These are phyloP conservation scores for Frieseomelitta varia DNA, from an alignment of 1,140 invertebrate species.

Conservation along the genomic window DNA sequence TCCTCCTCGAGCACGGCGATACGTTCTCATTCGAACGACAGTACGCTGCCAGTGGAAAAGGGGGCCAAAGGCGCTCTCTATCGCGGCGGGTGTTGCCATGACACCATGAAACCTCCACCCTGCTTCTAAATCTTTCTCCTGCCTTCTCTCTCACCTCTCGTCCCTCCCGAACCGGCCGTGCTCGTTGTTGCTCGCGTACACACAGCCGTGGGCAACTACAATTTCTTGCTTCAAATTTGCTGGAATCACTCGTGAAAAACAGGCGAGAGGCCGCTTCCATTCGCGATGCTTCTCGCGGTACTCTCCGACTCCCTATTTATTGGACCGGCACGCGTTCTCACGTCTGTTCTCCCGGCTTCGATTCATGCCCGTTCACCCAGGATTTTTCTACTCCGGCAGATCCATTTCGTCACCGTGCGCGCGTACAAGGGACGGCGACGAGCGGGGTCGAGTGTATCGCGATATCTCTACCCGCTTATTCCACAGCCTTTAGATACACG, in stretches of 20 bases:
- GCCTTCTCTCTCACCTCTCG: slow-evolving; percentile 39
- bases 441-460: background rate
- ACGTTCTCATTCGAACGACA: slow-evolving; percentile 49
- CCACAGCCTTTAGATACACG: background rate
- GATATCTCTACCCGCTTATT: background rate
- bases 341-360: background rate
- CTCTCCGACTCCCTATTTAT: slow-evolving; percentile 7
- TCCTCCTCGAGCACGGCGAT: slow-evolving; percentile 57
- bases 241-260: slow-evolving; percentile 51
- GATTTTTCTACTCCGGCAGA: background rate
- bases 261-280: background rate
- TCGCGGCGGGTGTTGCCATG: slow-evolving; percentile 79
- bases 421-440: background rate
- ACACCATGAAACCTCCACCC: slow-evolving; percentile 78
- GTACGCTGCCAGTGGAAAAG: slow-evolving; percentile 61
- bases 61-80: slow-evolving; percentile 70
- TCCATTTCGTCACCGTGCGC: background rate
- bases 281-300: background rate
- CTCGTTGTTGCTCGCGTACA: slow-evolving; percentile 32
- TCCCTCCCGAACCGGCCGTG: background rate
- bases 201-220: slow-evolving; percentile 47
- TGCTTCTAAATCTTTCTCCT: slow-evolving; percentile 71
- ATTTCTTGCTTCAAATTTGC: slow-evolving; percentile 49
- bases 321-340: background rate
- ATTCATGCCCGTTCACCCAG: background rate